Base-by-base conservation (phyloP, 2,797 vertebrate species). In the Chelmon rostratus region DNA sequence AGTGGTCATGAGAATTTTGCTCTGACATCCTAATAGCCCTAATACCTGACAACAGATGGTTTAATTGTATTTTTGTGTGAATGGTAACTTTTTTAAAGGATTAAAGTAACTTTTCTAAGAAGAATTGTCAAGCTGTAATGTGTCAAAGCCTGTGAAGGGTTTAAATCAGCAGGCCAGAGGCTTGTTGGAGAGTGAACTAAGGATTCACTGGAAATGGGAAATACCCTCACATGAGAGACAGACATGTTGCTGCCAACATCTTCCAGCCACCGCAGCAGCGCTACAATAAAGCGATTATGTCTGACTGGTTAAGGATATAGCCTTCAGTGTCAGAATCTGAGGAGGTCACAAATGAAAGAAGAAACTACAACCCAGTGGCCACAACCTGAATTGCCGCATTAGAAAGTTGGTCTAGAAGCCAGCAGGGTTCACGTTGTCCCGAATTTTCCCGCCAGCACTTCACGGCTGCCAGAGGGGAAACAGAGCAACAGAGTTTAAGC, bases 401-500 rank as follows among this genome's bases (percentile, higher is more conserved):
- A 84, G 93, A 86, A 87, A 90, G 87, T 83, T 91, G 91, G 82
- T 87, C 68, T 74, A 19, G 81, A 91, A 94, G 88, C 87, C 78
- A 91, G 88, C 65, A 64, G 84, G 84, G 87, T 89, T 91, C 91
- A 85, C 89, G 74, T 82, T 63, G 46, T 94, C 93, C 91, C 81
- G 9, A 82, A 89, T 91, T 91, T 89, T 87, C 90, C 50, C 66
- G 87, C 92, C 90, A 94, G 88, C 84, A 64, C 70, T 86, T 86
- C 68, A 78, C 28, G 69, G 74, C 68, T 62, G 84, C 91, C 89
- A 93, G 87, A 90, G 78, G 83, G 85, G 91, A 91, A 91, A 88
- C 76, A 66, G 90, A 87, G 85, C 72, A 88, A 84, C 86, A 86
- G 86, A 94, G 90, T 93, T 93, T 85, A 89, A 86, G 85, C 80